These are phyloP conservation scores for Lycaena phlaeas DNA, from an alignment of 2,888 invertebrate species.

Conservation along the genomic window DNA sequence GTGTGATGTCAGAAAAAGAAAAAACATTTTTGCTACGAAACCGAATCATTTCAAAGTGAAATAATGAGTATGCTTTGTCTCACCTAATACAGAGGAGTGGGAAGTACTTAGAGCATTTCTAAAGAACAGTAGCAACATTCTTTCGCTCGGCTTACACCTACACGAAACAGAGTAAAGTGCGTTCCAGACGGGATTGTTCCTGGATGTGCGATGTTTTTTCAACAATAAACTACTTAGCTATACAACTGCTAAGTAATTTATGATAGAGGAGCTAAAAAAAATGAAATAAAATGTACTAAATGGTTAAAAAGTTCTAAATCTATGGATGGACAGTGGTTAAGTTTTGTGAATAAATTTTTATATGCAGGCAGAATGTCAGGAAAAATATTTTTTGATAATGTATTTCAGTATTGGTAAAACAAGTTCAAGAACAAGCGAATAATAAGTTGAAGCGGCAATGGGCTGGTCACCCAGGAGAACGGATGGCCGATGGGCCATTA, in stretches of 20 bases:
- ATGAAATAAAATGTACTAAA: no score
- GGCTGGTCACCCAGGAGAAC: no score
- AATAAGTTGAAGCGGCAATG: no score
- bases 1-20: neutral
- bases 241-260: neutral
- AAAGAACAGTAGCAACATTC: conserved; percentile 7
- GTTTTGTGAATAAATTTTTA: no score
- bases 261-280: no score
- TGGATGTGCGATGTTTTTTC: neutral
- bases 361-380: no score
- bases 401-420: no score
- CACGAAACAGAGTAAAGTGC: conserved; percentile 1
- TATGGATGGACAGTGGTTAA: no score
- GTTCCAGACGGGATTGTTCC: conserved; percentile 8
- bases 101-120: conserved; percentile 3
- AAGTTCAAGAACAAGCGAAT: no score
- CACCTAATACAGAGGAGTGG: conserved; percentile 9
- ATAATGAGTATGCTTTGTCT: conserved; percentile 8
- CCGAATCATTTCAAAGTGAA: conserved; percentile 1
- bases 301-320: no score
- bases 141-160: conserved; percentile 6
- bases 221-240: neutral
- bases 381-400: no score
- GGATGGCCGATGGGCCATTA: no score
- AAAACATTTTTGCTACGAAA: conserved; percentile 2